Percentiles rank a stretch among this genome's conserved stretches.
Conservation (phyloP, 2,113 vertebrate genomes). For the Cisticola juncidis region DNA sequence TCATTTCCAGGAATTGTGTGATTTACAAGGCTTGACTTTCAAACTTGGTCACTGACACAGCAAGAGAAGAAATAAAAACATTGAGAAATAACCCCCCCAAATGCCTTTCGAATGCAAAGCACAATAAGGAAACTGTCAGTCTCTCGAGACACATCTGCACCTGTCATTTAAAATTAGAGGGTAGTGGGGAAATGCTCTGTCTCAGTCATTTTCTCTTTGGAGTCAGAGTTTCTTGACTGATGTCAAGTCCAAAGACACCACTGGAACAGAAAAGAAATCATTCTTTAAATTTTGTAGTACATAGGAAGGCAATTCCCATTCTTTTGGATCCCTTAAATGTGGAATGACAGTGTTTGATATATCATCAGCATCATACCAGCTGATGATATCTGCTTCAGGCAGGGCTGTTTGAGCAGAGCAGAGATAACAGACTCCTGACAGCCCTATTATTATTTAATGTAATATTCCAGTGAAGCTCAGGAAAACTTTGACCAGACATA, state of each 20-base stretch:
- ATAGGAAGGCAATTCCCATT: neutral
- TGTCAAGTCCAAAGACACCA: neutral
- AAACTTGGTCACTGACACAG: neutral
- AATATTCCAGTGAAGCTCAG: neutral
- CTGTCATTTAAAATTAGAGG: neutral
- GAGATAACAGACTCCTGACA: neutral
- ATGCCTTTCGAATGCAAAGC: neutral
- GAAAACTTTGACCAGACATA: neutral
- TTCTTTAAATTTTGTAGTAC: neutral
- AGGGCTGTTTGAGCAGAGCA: neutral
- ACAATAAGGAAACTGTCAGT: neutral
- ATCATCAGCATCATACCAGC: neutral
- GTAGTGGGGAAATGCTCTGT: neutral
- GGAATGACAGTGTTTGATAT: neutral
- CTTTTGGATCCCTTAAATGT: neutral
- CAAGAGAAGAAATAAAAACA: neutral
- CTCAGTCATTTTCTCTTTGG: neutral
- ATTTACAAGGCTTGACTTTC: slow-evolving; percentile 40
- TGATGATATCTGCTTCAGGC: neutral
- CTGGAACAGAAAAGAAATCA: neutral
- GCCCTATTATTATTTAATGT: neutral
- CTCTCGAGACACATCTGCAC: neutral
- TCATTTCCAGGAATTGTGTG: slow-evolving; percentile 58
- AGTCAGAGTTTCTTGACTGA: neutral
- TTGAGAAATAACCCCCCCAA: neutral